Percentiles rank a stretch among this genome's conserved stretches.
Evolutionary conservation across 2,797 vertebrate genomes (phyloP).

Genomic region (Epinephelus coioides): DNA sequence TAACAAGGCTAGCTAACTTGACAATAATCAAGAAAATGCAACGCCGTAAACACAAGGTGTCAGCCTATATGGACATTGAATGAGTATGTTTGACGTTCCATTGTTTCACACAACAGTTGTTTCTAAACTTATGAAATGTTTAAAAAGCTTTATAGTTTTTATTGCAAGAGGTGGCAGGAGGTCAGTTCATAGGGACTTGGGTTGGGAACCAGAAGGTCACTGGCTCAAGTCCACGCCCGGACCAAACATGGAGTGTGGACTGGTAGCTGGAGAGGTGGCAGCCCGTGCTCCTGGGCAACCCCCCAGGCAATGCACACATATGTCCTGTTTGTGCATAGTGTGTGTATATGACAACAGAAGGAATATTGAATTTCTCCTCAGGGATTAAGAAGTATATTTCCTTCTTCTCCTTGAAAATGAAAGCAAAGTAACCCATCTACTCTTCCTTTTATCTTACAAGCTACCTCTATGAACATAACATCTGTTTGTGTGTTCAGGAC

Average conservation of each 20-base stretch:
- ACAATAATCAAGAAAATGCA: background rate
- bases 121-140: background rate
- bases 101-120: background rate
- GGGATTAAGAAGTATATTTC: too few relatives aligned
- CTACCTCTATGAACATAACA: background rate
- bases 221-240: too few relatives aligned
- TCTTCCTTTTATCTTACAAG: background rate
- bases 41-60: background rate
- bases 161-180: too few relatives aligned
- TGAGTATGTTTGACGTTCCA: background rate
- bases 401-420: background rate
- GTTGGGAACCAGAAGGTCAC: too few relatives aligned
- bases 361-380: too few relatives aligned
- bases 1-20: background rate
- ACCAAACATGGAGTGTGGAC: too few relatives aligned
- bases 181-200: too few relatives aligned
- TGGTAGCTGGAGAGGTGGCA: too few relatives aligned
- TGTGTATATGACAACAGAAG: too few relatives aligned
- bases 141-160: background rate
- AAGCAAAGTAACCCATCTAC: background rate
- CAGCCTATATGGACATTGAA: background rate
- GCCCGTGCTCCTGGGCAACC: too few relatives aligned
- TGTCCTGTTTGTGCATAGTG: too few relatives aligned
- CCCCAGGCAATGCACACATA: too few relatives aligned
- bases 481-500: slow-evolving; percentile 79